These are phyloP conservation scores for Lutjanus erythropterus DNA, from an alignment of 2,113 vertebrate species.

Conservation along the genomic window DNA sequence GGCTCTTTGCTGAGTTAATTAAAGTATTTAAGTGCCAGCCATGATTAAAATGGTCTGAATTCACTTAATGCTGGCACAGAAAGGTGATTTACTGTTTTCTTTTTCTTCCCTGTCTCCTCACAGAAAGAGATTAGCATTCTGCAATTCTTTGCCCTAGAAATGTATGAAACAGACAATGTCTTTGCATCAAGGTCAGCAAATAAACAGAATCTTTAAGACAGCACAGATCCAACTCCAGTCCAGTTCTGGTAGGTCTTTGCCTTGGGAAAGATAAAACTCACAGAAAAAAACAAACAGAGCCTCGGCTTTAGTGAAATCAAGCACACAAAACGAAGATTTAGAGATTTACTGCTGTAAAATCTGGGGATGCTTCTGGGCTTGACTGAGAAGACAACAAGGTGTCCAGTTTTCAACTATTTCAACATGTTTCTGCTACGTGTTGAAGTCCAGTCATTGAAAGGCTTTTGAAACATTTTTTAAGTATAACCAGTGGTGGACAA, in stretches of 20 bases:
- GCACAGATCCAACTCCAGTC: neutral
- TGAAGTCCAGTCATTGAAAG: neutral
- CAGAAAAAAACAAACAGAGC: neutral
- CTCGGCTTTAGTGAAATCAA: neutral
- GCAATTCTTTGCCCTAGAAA: conserved; percentile 3
- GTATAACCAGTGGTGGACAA: too few species aligned
- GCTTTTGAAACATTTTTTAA: neutral
- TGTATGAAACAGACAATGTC: conserved; percentile 9
- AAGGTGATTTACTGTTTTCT: neutral
- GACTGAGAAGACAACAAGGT: neutral
- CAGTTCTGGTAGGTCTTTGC: neutral
- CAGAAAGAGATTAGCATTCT: neutral
- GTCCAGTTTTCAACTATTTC: neutral
- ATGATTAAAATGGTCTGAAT: conserved; percentile 23
- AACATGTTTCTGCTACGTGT: neutral
- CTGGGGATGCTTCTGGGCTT: neutral
- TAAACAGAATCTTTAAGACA: conserved; percentile 41
- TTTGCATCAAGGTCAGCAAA: conserved; percentile 43
- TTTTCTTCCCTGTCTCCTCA: neutral
- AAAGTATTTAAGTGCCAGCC: conserved; percentile 12
- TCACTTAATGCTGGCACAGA: neutral
- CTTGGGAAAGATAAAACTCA: neutral
- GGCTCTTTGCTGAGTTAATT: conserved; percentile 19
- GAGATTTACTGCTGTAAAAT: conserved; percentile 10
- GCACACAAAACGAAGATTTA: neutral